Percentiles rank a stretch among this genome's conserved stretches.
Evolutionary conservation across 2,797 vertebrate genomes (phyloP).

Genomic region (Urocyon cinereoargenteus): DNA sequence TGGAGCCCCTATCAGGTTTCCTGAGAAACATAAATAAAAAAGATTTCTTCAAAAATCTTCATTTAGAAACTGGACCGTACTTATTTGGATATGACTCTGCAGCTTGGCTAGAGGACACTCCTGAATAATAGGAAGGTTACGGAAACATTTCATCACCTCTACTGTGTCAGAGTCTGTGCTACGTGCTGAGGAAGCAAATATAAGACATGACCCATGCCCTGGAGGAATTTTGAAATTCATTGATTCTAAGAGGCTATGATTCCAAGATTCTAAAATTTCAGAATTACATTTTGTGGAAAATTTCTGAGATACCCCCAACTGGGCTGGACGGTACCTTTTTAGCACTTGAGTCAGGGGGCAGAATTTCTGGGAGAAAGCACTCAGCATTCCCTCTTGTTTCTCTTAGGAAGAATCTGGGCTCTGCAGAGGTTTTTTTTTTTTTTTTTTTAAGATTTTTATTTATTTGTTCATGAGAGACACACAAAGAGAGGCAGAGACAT

Average conservation of each 20-base stretch:
- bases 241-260: neutral
- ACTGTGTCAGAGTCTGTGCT: neutral
- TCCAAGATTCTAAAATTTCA: neutral
- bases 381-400: neutral
- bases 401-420: neutral
- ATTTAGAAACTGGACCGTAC: neutral
- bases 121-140: neutral
- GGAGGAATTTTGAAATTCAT: neutral
- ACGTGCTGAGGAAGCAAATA: neutral
- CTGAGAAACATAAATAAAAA: conserved; percentile 3
- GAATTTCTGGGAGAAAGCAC: neutral
- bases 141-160: neutral
- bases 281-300: neutral
- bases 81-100: neutral
- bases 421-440: neutral
- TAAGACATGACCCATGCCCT: neutral
- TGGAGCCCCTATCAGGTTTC: neutral
- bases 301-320: neutral
- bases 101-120: neutral
- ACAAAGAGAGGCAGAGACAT: no score
- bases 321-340: neutral
- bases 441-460: no score
- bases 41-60: neutral
- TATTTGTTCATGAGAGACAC: no score
- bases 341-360: neutral